Percentiles rank a stretch among this genome's conserved stretches.
phyloP scores from a whole-genome alignment of 2,888 invertebrate genomes.

The Zygothrica quintamaculata region DNA sequence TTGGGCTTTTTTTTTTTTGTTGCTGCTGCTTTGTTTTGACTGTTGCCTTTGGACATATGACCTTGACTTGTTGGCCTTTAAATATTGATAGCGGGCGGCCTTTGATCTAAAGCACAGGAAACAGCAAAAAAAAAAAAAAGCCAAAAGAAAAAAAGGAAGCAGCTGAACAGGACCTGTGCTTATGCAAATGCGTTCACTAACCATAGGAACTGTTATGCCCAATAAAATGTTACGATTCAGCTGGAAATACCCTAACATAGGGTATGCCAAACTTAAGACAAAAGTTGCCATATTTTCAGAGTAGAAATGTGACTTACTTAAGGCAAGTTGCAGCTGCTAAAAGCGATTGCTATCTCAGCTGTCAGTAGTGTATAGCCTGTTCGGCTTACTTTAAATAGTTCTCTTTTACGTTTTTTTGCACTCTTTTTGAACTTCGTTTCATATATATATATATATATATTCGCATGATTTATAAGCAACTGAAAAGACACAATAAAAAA shows the following conservation, averaged over 20 bases:
- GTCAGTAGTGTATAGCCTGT: not conserved
- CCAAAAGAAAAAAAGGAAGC: not conserved
- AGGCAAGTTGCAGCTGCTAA: too few species aligned
- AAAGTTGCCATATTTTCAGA: not conserved
- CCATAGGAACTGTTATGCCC: slow-evolving; percentile 49
- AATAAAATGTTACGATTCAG: slow-evolving; percentile 68
- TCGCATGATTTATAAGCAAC: slow-evolving; percentile 74
- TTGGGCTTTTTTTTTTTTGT: slow-evolving; percentile 5
- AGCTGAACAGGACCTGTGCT: slow-evolving; percentile 45
- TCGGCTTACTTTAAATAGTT: not conserved
- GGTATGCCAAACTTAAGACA: not conserved
- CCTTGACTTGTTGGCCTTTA: slow-evolving; percentile 71
- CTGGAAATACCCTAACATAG: slow-evolving; percentile 29
- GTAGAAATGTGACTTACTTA: too few species aligned
- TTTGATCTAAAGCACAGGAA: slow-evolving; percentile 63
- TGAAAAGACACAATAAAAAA: slow-evolving; percentile 69
- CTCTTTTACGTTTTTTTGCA: not conserved
- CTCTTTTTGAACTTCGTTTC: slow-evolving; percentile 35
- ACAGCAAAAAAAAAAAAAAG: not conserved
- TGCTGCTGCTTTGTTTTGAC: slow-evolving; percentile 11
- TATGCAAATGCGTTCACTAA: slow-evolving; percentile 67
- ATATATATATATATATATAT: too few species aligned
- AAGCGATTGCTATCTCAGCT: too few species aligned
- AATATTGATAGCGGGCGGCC: slow-evolving; percentile 72
- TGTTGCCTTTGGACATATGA: slow-evolving; percentile 52